phyloP scores from a whole-genome alignment of 1,140 invertebrate genomes.

The Diabrotica undecimpunctata region DNA sequence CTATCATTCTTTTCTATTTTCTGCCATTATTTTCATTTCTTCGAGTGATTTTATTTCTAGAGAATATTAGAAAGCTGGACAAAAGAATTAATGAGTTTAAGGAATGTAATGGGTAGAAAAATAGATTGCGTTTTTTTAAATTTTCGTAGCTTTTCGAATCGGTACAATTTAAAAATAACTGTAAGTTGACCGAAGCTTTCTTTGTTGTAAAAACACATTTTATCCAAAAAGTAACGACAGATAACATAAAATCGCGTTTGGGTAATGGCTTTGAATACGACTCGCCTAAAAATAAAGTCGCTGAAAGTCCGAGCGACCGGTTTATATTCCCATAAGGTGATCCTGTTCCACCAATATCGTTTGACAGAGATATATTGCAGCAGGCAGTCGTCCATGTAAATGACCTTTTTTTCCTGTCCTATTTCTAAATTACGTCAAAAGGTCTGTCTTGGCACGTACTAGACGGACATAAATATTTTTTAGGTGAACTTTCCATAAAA shows the following conservation, averaged over 20 bases:
- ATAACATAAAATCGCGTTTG: constrained; percentile 1
- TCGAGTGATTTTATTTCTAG: too few relatives aligned
- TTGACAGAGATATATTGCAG: constrained; percentile 22
- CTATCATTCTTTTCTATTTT: too few relatives aligned
- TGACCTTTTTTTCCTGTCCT: constrained; percentile 22
- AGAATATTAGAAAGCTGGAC: too few relatives aligned
- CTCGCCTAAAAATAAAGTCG: not conserved
- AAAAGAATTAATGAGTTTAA: too few relatives aligned
- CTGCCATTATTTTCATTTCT: too few relatives aligned
- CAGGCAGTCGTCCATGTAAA: constrained; percentile 21
- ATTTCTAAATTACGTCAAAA: constrained; percentile 24
- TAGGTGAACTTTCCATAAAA: not conserved
- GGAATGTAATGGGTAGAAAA: too few relatives aligned
- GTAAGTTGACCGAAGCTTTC: not conserved
- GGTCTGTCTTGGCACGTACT: constrained; percentile 10
- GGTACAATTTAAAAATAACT: too few relatives aligned
- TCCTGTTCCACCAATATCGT: constrained; percentile 16
- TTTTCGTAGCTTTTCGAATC: too few relatives aligned
- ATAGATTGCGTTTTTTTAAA: too few relatives aligned
- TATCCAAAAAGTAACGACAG: not conserved
- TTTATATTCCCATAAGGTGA: constrained; percentile 14
- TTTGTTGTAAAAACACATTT: not conserved
- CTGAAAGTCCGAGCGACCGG: constrained; percentile 3
- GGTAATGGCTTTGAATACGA: not conserved
- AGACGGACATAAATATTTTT: constrained; percentile 3